Percentiles rank a stretch among this genome's conserved stretches.
Evolutionary conservation across 2,888 invertebrate genomes (phyloP).

Genomic region (Thymelicus sylvestris): DNA sequence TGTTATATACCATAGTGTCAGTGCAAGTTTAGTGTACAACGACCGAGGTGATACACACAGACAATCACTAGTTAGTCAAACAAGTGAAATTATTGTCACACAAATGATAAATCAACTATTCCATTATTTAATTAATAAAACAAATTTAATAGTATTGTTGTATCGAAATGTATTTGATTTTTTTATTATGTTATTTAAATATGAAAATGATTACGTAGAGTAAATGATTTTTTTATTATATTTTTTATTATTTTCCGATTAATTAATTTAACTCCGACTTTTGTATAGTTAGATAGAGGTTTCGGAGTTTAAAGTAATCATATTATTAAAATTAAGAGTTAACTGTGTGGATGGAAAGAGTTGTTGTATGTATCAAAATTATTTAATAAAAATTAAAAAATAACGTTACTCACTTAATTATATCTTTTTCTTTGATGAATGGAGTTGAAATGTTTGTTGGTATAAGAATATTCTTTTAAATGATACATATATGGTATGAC

Average conservation of each 20-base stretch:
- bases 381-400: neutral
- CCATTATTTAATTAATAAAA: slow-evolving; percentile 72
- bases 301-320: slow-evolving; percentile 59
- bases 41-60: slow-evolving; percentile 46
- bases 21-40: slow-evolving; percentile 49
- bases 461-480: too few species aligned
- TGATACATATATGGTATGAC: too few species aligned
- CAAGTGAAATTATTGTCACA: slow-evolving; percentile 57
- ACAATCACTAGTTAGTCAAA: slow-evolving; percentile 62
- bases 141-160: slow-evolving; percentile 72
- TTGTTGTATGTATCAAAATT: slow-evolving; percentile 24
- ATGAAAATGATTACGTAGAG: slow-evolving; percentile 72
- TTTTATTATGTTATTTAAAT: slow-evolving; percentile 81
- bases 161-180: slow-evolving; percentile 78
- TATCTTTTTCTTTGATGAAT: neutral
- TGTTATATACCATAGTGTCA: slow-evolving; percentile 46
- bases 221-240: slow-evolving; percentile 64
- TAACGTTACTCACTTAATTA: neutral
- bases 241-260: slow-evolving; percentile 48
- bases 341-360: slow-evolving; percentile 43
- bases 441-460: neutral
- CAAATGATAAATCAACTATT: slow-evolving; percentile 77
- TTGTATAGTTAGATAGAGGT: slow-evolving; percentile 68
- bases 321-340: slow-evolving; percentile 51
- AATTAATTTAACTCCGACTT: slow-evolving; percentile 75